Conservation (phyloP, 2,113 vertebrate genomes). For the Lathamus discolor region DNA sequence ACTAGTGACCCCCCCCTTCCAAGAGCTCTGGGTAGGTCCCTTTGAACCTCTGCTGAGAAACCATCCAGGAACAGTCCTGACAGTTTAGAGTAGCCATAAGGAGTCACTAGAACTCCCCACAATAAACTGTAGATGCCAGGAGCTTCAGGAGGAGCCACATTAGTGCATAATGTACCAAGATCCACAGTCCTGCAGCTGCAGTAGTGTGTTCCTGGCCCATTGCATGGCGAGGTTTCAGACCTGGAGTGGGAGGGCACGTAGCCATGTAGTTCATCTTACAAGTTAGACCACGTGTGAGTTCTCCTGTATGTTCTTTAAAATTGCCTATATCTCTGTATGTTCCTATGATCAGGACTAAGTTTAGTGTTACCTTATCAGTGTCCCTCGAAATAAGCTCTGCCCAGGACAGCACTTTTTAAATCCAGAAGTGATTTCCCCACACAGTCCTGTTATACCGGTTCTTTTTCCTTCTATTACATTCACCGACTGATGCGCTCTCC, state of each 20-base stretch:
- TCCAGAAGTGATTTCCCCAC: background rate
- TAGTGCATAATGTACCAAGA: background rate
- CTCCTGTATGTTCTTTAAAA: background rate
- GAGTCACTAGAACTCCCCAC: background rate
- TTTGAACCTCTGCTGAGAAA: background rate
- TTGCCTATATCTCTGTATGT: background rate
- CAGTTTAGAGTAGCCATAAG: background rate
- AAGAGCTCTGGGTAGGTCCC: background rate
- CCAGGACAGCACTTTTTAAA: background rate
- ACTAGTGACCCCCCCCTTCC: background rate
- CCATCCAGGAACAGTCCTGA: background rate
- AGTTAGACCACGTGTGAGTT: background rate
- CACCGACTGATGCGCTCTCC: background rate
- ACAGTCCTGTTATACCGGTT: background rate
- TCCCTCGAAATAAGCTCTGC: constrained; percentile 24
- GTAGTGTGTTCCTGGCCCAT: background rate
- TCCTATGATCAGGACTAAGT: background rate
- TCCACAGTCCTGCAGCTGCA: background rate
- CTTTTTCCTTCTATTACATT: background rate
- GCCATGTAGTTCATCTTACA: background rate
- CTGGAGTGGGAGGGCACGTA: background rate
- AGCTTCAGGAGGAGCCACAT: background rate
- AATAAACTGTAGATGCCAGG: background rate
- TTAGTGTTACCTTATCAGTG: background rate
- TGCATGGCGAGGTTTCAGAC: background rate